Evolutionary conservation across 2,888 invertebrate genomes (phyloP), one percentile per base, ranked within the genome.

Genomic region (Protodeltote pygarga): DNA sequence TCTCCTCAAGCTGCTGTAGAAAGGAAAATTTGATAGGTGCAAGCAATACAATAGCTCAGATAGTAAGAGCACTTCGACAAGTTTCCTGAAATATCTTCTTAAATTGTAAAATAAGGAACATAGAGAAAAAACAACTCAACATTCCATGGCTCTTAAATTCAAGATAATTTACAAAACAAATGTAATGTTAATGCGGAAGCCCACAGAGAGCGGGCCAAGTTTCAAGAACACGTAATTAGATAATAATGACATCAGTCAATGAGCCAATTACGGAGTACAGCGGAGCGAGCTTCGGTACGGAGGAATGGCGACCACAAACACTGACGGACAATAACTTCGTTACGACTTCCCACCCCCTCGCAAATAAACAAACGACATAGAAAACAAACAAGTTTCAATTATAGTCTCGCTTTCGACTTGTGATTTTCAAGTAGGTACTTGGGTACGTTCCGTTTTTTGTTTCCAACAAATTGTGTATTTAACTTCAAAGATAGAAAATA

Each of bases 241-340:
- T 71, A 71, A 73, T 75, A 75, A 76, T 66, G 71, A 67, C 53
- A 68, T 69, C 68, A 61, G 64, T 65, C 73, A 71, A 73, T 72
- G 68, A 71, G 73, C 71, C 74, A 79, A 78, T 79, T 77, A 78
- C 59, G 41, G 64, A 64, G 52, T 40, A 59, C 60, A 68, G 46
- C 55, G 64, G 53, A 51, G 60, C 59, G 49, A 40, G 44, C 33
- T 44, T 42, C 37, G 23, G 37, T 25, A 31, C 16, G 21, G 42
- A 40, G 53, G 28, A 55, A 38, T 34, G 44, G 41, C 46, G 57
- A 57, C 65, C 61, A 41, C 62, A 58, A 55, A 47, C 47, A 49
- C 31, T 62, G 59, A 66, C 69, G 63, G 75, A 77, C 79, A 79
- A 77, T 79, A 82, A 81, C 74, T 77, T 76, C 61, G 63, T 74